Percentiles rank a stretch among this genome's conserved stretches.
phyloP scores from a whole-genome alignment of 2,797 vertebrate species.

The Manis javanica region DNA sequence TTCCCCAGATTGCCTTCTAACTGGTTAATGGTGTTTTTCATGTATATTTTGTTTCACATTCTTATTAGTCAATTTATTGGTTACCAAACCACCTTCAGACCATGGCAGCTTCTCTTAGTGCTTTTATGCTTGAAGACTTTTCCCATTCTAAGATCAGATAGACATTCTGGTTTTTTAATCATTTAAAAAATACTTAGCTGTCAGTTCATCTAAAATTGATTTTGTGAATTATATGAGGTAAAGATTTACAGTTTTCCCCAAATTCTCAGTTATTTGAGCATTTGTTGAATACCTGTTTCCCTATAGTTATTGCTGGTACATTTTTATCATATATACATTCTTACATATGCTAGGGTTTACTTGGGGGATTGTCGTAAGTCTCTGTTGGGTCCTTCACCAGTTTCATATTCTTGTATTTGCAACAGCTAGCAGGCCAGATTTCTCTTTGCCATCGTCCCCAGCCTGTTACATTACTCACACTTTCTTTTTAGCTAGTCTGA shows the following conservation, averaged over 20 bases:
- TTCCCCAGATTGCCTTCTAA: background rate
- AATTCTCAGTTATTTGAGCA: background rate
- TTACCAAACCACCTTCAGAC: background rate
- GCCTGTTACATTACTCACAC: background rate
- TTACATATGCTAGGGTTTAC: background rate
- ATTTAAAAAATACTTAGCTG: background rate
- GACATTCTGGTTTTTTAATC: background rate
- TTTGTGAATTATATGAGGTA: background rate
- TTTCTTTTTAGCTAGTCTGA: conserved; percentile 18
- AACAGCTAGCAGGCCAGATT: background rate
- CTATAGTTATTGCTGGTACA: background rate
- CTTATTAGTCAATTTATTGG: background rate
- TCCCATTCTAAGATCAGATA: conserved; percentile 18
- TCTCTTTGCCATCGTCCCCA: background rate
- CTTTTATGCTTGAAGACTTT: conserved; percentile 39
- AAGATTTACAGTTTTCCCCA: background rate
- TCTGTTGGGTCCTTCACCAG: background rate
- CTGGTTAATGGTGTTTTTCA: background rate
- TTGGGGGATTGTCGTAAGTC: background rate
- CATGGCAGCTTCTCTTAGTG: background rate
- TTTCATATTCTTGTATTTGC: conserved; percentile 10
- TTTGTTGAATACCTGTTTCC: background rate
- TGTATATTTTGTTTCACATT: background rate
- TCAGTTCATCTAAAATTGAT: conserved; percentile 25
- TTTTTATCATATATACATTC: conserved; percentile 4